Evolutionary conservation across 2,888 invertebrate species (phyloP), one percentile per base, ranked within the genome.

Genomic region (Leptopilina drosophilae): DNA sequence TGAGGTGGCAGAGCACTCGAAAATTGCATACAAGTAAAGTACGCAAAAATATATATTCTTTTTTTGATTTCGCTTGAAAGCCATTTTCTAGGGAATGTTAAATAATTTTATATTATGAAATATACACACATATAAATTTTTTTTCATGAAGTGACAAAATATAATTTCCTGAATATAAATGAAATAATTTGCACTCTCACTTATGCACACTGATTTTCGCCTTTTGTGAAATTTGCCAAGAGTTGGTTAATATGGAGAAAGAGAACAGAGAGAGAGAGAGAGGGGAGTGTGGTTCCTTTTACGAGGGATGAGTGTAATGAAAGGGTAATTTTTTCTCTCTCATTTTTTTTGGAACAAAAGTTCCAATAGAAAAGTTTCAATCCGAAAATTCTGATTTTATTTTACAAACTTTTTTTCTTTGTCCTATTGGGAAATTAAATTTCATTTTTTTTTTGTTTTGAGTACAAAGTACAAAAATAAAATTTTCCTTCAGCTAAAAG

Each of bases 121-220:
- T n/a, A n/a, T n/a, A n/a, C n/a, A n/a, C n/a, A n/a, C n/a, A n/a
- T n/a, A n/a, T n/a, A n/a, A n/a, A n/a, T n/a, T n/a, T n/a, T n/a
- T n/a, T n/a, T n/a, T n/a, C n/a, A n/a, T n/a, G n/a, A n/a, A n/a
- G 59, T 59, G 59, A 14, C 59, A 59, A 59, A 59, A 14, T 59
- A 15, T 59, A 15, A 59, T 59, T 59, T 59, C 59, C 59, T 59
- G 59, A 59, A 59, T 59, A 59, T 59, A 59, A 59, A 59, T 59
- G 59, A 59, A 59, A 59, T 59, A 15, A 59, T 59, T 59, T 59
- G n/a, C 59, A 15, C 42, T 59, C 59, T 14, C 56, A 59, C n/a
- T 15, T n/a, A n/a, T 7, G 7, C 7, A 15, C n/a, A 7, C 59
- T 59, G n/a, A n/a, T 59, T n/a, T 59, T 59, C n/a, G n/a, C 7